Base-by-base conservation (phyloP, 2,888 invertebrate species). In the Ophion ventricosus region DNA sequence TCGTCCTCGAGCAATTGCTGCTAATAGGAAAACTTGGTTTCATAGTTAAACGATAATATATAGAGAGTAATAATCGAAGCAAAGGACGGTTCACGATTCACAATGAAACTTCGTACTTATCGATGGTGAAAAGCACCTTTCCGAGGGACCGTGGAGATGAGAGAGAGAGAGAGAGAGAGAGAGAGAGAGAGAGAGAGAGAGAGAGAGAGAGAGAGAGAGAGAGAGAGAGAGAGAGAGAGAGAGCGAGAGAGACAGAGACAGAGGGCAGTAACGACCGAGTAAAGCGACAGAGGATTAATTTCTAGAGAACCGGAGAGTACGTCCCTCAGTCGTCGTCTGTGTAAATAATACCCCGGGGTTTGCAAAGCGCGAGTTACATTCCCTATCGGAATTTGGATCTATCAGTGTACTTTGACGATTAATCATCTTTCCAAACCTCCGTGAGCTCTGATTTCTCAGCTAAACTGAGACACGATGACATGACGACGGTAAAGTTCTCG, bases 331-430 rank as follows among this genome's bases (percentile, higher is more conserved):
- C 76, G 76, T 67, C 57, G 26, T 77, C 61, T 29, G 56, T 20
- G 17, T 67, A 56, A 64, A 75, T 63, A 81, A 63, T 61, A 56
- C 14, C n/a, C 25, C 69, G 20, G 49, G 73, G 73, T 78, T 74
- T 59, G 54, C 63, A 61, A 40, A 78, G 67, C 73, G 70, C 64
- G 64, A 75, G 76, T 77, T 83, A 61, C 59, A 80, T 78, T 75
- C 79, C 63, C 70, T 79, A 82, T 84, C 75, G 75, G 67, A 78
- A 84, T 82, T 77, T 54, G 77, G 59, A 78, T 75, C 67, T 82
- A 70, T 66, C 69, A 59, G 67, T 61, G 69, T 78, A 70, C 78
- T 49, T 78, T 63, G 49, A 56, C 75, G 80, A 67, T 67, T 69
- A 67, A 63, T 76, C 75, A 70, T 69, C 61, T 64, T 35, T 63